phyloP scores from a whole-genome alignment of 2,797 vertebrate genomes.

The Falco naumanni region DNA sequence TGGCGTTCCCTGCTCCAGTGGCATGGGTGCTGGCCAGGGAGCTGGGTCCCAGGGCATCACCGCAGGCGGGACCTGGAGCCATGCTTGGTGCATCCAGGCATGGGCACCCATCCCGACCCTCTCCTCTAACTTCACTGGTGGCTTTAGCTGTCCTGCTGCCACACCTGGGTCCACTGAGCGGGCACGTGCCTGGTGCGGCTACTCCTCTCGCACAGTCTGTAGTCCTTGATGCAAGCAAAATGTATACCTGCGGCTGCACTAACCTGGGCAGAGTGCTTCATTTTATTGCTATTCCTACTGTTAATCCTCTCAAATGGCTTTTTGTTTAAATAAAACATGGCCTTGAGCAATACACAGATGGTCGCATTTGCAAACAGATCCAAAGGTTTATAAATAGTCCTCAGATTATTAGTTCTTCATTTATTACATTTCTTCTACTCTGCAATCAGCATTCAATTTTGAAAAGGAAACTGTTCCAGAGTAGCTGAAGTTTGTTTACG shows the following conservation, averaged over 20 bases:
- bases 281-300: slow-evolving; percentile 5
- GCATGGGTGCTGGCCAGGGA: accelerated
- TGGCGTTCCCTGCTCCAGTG: accelerated
- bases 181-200: background rate
- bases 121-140: background rate
- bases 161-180: background rate
- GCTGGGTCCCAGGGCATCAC: accelerated
- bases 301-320: slow-evolving; percentile 59
- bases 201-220: background rate
- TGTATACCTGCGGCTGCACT: background rate
- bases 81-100: accelerated
- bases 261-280: background rate
- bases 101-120: accelerated
- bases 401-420: slow-evolving; percentile 61
- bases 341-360: slow-evolving; percentile 50
- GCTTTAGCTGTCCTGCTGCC: background rate
- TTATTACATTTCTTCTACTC: slow-evolving; percentile 44
- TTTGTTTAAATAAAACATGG: slow-evolving; percentile 63
- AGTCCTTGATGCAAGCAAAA: background rate
- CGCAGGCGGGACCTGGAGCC: accelerated
- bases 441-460: slow-evolving; percentile 39
- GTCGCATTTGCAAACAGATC: slow-evolving; percentile 32
- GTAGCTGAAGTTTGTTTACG: slow-evolving; percentile 19
- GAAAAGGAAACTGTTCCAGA: background rate
- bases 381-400: slow-evolving; percentile 60